These are phyloP conservation scores for Fragum whitleyi DNA, from an alignment of 2,888 invertebrate species.

Conservation along the genomic window DNA sequence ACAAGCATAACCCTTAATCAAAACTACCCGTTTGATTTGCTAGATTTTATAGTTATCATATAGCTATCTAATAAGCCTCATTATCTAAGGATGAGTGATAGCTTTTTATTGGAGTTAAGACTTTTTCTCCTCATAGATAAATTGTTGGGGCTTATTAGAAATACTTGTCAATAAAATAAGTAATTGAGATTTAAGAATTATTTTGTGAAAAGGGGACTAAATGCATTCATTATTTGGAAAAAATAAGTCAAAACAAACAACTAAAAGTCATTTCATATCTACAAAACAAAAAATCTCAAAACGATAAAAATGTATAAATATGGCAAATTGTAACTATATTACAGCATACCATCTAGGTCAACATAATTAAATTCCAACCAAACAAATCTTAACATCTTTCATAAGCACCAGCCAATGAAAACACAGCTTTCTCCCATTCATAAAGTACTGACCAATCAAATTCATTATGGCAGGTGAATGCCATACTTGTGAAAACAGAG, in stretches of 20 bases:
- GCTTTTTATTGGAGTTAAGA: too few relatives aligned
- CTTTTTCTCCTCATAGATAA: too few relatives aligned
- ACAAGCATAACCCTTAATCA: too few relatives aligned
- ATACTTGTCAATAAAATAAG: too few relatives aligned
- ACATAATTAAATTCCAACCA: constrained; percentile 22
- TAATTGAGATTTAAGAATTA: background rate
- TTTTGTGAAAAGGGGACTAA: too few relatives aligned
- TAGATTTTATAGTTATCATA: too few relatives aligned
- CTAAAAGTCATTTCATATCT: background rate
- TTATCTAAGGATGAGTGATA: too few relatives aligned
- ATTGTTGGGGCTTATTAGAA: too few relatives aligned
- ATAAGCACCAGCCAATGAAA: constrained; percentile 18
- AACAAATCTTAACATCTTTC: background rate
- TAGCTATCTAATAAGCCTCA: too few relatives aligned
- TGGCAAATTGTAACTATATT: background rate
- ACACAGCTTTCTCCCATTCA: background rate
- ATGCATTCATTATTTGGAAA: background rate
- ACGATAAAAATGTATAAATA: background rate
- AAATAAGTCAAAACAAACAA: background rate
- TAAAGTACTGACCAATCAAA: constrained; percentile 17
- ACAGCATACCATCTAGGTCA: constrained; percentile 7
- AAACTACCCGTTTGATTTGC: too few relatives aligned
- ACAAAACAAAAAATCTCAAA: constrained; percentile 11
- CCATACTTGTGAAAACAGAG: too few relatives aligned
- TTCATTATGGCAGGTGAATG: too few relatives aligned